Conservation (phyloP, 2,888 invertebrate species). For the Drosophila recens region DNA sequence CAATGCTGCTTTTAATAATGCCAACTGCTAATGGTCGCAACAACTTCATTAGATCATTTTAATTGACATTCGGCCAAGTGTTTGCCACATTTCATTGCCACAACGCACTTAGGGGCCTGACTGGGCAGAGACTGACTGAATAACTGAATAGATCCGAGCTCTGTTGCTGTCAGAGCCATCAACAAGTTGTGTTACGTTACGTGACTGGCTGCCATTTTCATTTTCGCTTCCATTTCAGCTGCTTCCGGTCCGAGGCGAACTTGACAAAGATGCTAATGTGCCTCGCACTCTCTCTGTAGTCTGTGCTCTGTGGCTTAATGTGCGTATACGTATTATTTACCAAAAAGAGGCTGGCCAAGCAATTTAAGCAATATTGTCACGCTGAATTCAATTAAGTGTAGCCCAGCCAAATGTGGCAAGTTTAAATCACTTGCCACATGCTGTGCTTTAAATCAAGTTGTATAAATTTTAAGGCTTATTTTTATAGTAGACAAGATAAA, state of each 20-base stretch:
- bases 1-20: slow-evolving; percentile 44
- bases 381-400: slow-evolving; percentile 60
- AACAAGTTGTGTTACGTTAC: slow-evolving; percentile 28
- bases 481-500: slow-evolving; percentile 15
- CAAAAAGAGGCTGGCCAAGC: slow-evolving; percentile 27
- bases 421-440: slow-evolving; percentile 5
- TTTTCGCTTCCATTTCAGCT: slow-evolving; percentile 22
- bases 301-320: slow-evolving; percentile 41
- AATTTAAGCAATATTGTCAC: slow-evolving; percentile 58
- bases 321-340: slow-evolving; percentile 49
- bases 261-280: slow-evolving; percentile 48
- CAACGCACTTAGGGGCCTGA: slow-evolving; percentile 6
- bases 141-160: neutral
- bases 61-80: slow-evolving; percentile 53
- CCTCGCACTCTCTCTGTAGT: slow-evolving; percentile 1
- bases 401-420: slow-evolving; percentile 8
- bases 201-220: slow-evolving; percentile 51
- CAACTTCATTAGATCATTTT: slow-evolving; percentile 69
- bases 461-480: neutral
- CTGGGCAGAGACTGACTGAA: no score
- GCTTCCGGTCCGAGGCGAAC: slow-evolving; percentile 42
- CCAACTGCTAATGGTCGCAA: slow-evolving; percentile 33
- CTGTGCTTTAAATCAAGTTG: slow-evolving; percentile 47
- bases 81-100: slow-evolving; percentile 31
- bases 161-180: slow-evolving; percentile 32